Conservation (phyloP, 1,140 invertebrate species). For the Drosophila funebris region DNA sequence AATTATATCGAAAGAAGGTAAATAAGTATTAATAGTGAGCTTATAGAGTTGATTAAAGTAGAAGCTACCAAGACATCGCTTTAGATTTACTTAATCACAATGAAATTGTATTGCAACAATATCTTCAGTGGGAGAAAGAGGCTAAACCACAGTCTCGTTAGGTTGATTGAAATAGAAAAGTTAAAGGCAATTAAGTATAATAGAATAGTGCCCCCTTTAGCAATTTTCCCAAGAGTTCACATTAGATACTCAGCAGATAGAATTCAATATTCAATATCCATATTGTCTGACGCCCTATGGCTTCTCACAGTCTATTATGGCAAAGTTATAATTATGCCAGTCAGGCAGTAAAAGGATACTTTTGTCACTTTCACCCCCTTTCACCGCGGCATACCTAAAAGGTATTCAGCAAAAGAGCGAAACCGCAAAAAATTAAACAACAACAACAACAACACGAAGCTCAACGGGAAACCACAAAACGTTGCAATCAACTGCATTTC, state of each 20-base stretch:
- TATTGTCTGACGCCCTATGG: conserved; percentile 3
- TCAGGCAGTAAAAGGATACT: conserved; percentile 57
- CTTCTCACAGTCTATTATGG: conserved; percentile 1
- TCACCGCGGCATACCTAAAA: conserved; percentile 13
- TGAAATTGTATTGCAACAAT: too few relatives aligned
- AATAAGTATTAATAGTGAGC: too few relatives aligned
- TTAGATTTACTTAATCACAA: too few relatives aligned
- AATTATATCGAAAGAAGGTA: too few relatives aligned
- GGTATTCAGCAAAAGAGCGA: conserved; percentile 49
- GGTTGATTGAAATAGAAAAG: not conserved
- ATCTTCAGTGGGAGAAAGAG: too few relatives aligned
- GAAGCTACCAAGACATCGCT: too few relatives aligned
- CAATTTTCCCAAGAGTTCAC: conserved; percentile 11
- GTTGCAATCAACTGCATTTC: conserved; percentile 52
- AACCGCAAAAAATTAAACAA: conserved; percentile 74
- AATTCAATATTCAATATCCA: not conserved
- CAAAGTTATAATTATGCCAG: conserved; percentile 22
- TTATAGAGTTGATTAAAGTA: too few relatives aligned
- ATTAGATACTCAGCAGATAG: not conserved
- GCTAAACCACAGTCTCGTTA: too few relatives aligned
- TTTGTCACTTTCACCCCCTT: conserved; percentile 15
- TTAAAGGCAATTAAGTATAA: not conserved
- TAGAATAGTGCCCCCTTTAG: not conserved
- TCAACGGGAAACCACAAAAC: conserved; percentile 65
- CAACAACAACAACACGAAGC: too few relatives aligned